phyloP scores from a whole-genome alignment of 2,113 vertebrate genomes.

The Gasterosteus aculeatus region DNA sequence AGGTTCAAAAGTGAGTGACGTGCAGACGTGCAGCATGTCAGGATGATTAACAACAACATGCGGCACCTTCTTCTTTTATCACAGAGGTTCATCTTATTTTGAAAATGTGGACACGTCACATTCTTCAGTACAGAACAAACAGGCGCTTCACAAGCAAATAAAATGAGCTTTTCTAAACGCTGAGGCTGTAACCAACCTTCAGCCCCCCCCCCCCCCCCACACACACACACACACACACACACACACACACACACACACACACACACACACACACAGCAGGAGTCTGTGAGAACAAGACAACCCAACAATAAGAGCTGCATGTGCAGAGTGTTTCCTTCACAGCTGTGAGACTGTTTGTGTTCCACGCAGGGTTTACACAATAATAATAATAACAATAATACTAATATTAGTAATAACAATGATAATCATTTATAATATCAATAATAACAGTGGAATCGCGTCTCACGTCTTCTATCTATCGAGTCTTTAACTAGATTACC shows the following conservation, averaged over 20 bases:
- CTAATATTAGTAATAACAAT: no score
- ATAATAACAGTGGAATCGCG: neutral
- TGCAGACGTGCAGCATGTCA: neutral
- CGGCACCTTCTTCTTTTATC: neutral
- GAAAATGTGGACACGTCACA: neutral
- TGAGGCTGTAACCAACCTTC: constrained; percentile 24
- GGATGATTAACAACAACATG: neutral
- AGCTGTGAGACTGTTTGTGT: constrained; percentile 32
- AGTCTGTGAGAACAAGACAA: constrained; percentile 62
- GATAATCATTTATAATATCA: neutral
- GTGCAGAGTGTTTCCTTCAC: constrained; percentile 31
- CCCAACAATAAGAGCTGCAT: constrained; percentile 43
- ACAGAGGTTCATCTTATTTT: no score
- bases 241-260: no score
- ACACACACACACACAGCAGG: constrained; percentile 36
- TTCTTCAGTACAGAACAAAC: no score
- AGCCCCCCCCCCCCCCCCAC: neutral
- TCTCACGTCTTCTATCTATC: neutral
- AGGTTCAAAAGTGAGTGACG: neutral
- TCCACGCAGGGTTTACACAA: no score
- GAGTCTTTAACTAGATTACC: no score
- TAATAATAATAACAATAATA: no score
- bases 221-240: neutral
- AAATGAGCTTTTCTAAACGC: constrained; percentile 29
- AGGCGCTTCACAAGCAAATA: constrained; percentile 3